These are phyloP conservation scores for Antechinus stuartii DNA, from an alignment of 2,113 vertebrate species.

Conservation along the genomic window DNA sequence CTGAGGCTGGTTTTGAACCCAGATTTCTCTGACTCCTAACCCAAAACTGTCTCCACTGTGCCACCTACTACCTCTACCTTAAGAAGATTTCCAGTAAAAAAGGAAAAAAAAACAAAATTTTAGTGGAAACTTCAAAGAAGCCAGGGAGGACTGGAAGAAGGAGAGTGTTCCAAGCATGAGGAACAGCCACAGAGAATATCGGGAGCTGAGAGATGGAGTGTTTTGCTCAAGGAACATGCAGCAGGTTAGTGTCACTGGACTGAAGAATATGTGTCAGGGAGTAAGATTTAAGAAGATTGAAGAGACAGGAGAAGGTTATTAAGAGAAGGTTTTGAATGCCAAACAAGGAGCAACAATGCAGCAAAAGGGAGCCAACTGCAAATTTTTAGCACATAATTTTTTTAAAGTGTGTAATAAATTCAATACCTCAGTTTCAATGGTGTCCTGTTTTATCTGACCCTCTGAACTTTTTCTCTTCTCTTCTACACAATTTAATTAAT, in stretches of 20 bases:
- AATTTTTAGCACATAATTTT: no score
- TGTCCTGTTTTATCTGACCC: no score
- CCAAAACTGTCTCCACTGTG: neutral
- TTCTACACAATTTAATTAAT: no score
- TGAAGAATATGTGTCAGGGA: neutral
- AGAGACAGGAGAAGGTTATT: neutral
- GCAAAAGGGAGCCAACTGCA: no score
- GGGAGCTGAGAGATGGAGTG: neutral
- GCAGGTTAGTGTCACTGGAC: neutral
- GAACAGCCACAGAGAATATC: neutral
- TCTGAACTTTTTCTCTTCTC: no score
- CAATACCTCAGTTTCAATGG: no score
- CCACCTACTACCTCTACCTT: neutral
- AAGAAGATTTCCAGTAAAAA: neutral
- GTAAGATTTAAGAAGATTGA: neutral
- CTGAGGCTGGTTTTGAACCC: no score
- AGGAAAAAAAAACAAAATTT: neutral
- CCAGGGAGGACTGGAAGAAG: neutral
- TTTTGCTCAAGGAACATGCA: neutral
- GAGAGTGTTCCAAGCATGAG: neutral
- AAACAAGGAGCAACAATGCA: neutral
- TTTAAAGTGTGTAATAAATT: no score
- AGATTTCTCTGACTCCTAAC: no score
- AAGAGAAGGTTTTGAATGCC: neutral
- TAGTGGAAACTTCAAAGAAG: neutral